Conservation (phyloP, 2,888 invertebrate genomes). For the Baccha elongata region DNA sequence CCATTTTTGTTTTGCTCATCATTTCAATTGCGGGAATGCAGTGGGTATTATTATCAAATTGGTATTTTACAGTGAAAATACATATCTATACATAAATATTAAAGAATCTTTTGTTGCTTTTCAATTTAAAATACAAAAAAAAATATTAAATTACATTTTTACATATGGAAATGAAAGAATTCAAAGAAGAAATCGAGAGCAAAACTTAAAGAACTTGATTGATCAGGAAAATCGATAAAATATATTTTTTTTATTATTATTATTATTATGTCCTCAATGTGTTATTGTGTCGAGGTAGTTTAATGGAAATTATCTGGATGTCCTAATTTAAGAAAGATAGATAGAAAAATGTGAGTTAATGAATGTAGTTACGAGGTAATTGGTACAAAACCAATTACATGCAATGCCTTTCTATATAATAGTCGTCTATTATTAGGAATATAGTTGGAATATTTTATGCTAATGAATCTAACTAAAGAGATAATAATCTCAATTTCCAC, state of each 20-base stretch:
- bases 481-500: no score
- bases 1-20: conserved; percentile 10
- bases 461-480: neutral
- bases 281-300: conserved; percentile 34
- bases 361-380: conserved; percentile 6
- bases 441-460: no score
- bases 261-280: conserved; percentile 21
- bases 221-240: conserved; percentile 49
- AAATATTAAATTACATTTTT: neutral
- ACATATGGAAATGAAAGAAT: no score
- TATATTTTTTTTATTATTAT: conserved; percentile 32
- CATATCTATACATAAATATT: conserved; percentile 11
- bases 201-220: neutral
- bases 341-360: neutral
- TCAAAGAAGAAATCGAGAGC: neutral
- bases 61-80: conserved; percentile 4
- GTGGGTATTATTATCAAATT: conserved; percentile 52
- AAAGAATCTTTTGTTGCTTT: conserved; percentile 32
- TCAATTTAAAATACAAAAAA: conserved; percentile 20
- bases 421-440: no score
- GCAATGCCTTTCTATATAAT: no score
- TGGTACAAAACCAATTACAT: neutral
- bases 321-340: conserved; percentile 14
- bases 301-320: conserved; percentile 34
- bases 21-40: conserved; percentile 3